Evolutionary conservation across 2,797 vertebrate species (phyloP).

Genomic region (Chelonia mydas): DNA sequence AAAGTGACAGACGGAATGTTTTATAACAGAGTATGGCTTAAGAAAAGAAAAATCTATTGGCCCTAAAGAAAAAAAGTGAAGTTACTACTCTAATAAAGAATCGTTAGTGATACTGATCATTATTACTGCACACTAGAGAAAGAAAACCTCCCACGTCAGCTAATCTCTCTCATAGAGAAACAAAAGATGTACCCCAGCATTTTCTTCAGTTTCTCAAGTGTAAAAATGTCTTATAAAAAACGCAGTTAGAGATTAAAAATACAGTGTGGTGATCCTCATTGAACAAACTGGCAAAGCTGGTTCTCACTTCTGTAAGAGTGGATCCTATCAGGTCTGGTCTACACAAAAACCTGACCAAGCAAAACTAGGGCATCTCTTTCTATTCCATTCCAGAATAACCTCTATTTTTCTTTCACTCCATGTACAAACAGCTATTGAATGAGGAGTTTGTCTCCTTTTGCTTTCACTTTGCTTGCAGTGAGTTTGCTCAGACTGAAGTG

Average conservation of each 20-base stretch:
- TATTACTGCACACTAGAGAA: background rate
- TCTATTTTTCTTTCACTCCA: background rate
- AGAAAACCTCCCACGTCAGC: background rate
- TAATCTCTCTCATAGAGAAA: background rate
- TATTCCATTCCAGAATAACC: background rate
- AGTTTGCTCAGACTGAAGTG: background rate
- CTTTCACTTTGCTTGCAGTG: background rate
- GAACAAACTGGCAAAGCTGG: background rate
- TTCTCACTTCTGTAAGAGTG: background rate
- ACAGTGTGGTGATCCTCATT: background rate
- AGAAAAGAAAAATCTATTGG: background rate
- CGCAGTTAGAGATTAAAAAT: background rate
- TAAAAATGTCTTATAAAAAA: background rate
- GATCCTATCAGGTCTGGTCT: background rate
- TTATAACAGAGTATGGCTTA: background rate
- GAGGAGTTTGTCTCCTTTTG: background rate
- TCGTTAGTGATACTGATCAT: background rate
- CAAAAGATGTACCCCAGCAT: background rate
- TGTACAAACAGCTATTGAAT: background rate
- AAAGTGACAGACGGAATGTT: background rate
- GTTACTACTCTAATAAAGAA: background rate
- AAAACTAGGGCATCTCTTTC: background rate
- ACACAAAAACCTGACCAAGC: rapidly evolving
- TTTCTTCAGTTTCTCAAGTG: background rate
- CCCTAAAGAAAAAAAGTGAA: background rate